A percentile compares a stretch with the other conserved stretches of the same genome.
These are phyloP conservation scores for Virgularia gustaviana DNA, from an alignment of 92 coral and sea anemone species.

Conservation along the genomic window DNA sequence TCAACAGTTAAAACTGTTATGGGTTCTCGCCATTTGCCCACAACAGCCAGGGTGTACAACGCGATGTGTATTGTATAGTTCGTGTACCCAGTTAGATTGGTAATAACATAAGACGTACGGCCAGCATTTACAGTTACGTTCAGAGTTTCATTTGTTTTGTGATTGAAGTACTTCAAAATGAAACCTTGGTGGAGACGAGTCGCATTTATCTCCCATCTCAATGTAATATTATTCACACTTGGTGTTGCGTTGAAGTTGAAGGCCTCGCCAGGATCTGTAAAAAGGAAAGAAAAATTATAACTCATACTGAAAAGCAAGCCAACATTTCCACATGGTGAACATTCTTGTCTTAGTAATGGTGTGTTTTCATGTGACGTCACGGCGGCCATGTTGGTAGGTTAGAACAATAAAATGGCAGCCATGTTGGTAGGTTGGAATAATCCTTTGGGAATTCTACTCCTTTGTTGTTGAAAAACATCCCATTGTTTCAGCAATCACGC, in stretches of 20 bases:
- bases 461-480: too few relatives aligned
- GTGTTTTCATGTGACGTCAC: too few relatives aligned
- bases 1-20: neutral
- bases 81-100: conserved; percentile 9
- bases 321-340: neutral
- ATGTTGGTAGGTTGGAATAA: too few relatives aligned
- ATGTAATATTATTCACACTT: neutral
- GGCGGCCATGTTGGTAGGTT: too few relatives aligned
- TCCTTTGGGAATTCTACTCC: too few relatives aligned
- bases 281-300: neutral
- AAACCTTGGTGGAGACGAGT: conserved; percentile 21
- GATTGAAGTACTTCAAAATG: neutral
- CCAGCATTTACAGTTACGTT: conserved; percentile 2
- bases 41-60: conserved; percentile 12
- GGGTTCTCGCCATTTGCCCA: conserved; percentile 23
- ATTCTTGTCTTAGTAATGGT: neutral
- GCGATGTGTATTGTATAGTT: conserved; percentile 8
- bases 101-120: neutral
- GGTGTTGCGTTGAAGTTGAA: neutral
- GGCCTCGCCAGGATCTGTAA: neutral
- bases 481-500: too few relatives aligned
- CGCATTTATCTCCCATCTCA: neutral
- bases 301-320: too few relatives aligned
- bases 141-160: conserved; percentile 22
- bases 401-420: too few relatives aligned